phyloP scores from a whole-genome alignment of 2,797 vertebrate genomes.

The Tapera naevia region DNA sequence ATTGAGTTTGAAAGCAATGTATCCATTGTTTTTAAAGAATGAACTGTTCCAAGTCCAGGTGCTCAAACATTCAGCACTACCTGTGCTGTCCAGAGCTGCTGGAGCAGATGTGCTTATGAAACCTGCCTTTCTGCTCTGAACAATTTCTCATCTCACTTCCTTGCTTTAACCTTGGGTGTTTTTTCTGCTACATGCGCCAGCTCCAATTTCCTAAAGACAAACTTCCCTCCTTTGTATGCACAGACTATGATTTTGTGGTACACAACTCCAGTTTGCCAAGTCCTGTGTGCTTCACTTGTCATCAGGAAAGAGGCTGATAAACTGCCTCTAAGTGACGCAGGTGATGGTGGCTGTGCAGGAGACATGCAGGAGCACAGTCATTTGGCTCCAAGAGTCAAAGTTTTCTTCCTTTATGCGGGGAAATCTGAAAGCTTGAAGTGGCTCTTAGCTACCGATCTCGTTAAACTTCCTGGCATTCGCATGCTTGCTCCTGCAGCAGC shows the following conservation, averaged over 20 bases:
- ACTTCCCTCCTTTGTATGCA: background rate
- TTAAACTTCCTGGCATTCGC: background rate
- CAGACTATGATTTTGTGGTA: conserved; percentile 15
- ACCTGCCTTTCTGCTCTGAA: conserved; percentile 21
- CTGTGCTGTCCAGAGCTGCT: background rate
- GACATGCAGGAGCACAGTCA: conserved; percentile 51
- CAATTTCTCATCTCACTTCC: background rate
- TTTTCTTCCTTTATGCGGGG: background rate
- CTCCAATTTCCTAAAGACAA: background rate
- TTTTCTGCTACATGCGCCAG: background rate
- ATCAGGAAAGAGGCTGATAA: background rate
- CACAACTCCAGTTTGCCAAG: conserved; percentile 29
- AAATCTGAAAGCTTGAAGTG: conserved; percentile 61
- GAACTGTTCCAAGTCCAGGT: background rate
- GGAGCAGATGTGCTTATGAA: background rate
- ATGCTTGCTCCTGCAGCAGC: conserved; percentile 16
- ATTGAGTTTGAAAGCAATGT: background rate
- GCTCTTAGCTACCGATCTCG: conserved; percentile 13
- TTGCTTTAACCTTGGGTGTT: conserved; percentile 16
- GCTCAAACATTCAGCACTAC: background rate
- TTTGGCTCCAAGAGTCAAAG: conserved; percentile 54
- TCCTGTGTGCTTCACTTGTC: conserved; percentile 48
- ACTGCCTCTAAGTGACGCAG: background rate
- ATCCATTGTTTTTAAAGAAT: background rate
- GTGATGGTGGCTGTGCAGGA: background rate